Conservation (phyloP, 2,797 vertebrate genomes). For the Selene dorsalis region DNA sequence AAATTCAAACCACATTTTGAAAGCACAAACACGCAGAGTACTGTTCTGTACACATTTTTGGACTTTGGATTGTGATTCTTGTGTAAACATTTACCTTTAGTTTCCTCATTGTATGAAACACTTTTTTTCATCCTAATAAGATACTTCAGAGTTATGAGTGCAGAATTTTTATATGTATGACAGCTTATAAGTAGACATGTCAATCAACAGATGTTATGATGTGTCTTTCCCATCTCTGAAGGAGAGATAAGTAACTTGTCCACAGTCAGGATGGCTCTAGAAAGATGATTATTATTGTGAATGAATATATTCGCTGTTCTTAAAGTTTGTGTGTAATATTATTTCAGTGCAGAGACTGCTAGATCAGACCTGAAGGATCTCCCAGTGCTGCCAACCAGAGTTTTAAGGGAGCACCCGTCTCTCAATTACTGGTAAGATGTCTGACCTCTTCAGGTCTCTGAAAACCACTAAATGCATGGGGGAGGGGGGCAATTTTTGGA, state of each 20-base stretch:
- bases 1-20: constrained; percentile 65
- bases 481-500: constrained; percentile 6
- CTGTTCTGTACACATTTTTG: constrained; percentile 37
- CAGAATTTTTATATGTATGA: neutral
- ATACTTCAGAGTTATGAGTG: constrained; percentile 10
- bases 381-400: constrained; percentile 91
- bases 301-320: neutral
- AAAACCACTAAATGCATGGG: constrained; percentile 25
- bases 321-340: constrained; percentile 16
- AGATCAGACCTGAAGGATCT: constrained; percentile 92
- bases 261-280: neutral
- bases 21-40: constrained; percentile 48
- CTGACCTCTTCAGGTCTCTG: neutral
- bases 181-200: constrained; percentile 19
- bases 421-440: constrained; percentile 92
- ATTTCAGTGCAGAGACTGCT: constrained; percentile 88
- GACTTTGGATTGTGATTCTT: constrained; percentile 23
- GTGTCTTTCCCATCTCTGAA: neutral
- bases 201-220: constrained; percentile 11
- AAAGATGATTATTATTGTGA: constrained; percentile 7
- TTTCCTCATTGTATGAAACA: constrained; percentile 3
- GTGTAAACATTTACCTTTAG: constrained; percentile 38
- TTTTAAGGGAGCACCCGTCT: constrained; percentile 95
- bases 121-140: constrained; percentile 26
- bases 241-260: neutral